A percentile compares a stretch with the other conserved stretches of the same genome.
Conservation (phyloP, 2,888 invertebrate genomes). For the Alloplasta piceator region DNA sequence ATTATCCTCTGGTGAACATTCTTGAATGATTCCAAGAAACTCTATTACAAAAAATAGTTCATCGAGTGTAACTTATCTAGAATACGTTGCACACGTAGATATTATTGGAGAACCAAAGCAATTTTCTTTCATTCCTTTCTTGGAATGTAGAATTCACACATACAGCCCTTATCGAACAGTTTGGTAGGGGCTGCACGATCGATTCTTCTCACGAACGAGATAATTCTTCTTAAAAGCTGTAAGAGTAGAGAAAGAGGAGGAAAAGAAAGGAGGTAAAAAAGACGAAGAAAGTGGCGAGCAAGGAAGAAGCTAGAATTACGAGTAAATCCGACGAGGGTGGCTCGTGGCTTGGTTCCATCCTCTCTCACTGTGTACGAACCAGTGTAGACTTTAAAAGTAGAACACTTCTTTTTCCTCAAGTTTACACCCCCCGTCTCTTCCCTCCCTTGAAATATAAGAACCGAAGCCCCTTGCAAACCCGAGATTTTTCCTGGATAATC, state of each 20-base stretch:
- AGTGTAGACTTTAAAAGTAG: conserved; percentile 61
- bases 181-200: conserved; percentile 25
- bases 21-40: too few species aligned
- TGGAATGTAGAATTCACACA: conserved; percentile 13
- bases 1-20: too few species aligned
- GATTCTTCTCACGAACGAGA: conserved; percentile 48
- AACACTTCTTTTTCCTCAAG: conserved; percentile 37
- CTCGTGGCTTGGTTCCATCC: conserved; percentile 1
- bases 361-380: conserved; percentile 18
- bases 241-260: conserved; percentile 32
- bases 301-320: conserved; percentile 49
- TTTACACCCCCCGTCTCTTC: conserved; percentile 19
- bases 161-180: conserved; percentile 23
- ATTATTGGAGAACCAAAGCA: neutral
- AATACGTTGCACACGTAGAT: too few species aligned
- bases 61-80: too few species aligned
- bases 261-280: conserved; percentile 31
- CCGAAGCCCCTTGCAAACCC: conserved; percentile 44
- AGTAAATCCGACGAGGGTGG: conserved; percentile 57
- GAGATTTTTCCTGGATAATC: conserved; percentile 70
- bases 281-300: conserved; percentile 33
- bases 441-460: conserved; percentile 31
- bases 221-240: conserved; percentile 57
- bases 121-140: neutral
- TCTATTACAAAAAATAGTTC: too few species aligned